These are phyloP conservation scores for Andrena marginata DNA, from an alignment of 2,888 invertebrate genomes.

Conservation along the genomic window DNA sequence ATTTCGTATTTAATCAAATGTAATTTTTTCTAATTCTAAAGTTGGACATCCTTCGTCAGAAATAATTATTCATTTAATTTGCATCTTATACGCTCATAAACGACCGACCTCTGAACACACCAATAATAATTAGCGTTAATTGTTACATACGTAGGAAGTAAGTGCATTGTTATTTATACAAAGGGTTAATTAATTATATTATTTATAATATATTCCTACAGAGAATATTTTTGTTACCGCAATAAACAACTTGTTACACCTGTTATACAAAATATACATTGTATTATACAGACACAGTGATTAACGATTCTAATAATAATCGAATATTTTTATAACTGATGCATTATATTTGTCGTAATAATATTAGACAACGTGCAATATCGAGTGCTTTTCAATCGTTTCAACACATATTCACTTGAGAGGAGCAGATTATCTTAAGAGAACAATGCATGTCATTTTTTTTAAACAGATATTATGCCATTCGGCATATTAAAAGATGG, in stretches of 20 bases:
- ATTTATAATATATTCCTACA: slow-evolving; percentile 55
- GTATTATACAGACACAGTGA: slow-evolving; percentile 42
- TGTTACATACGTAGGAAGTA: slow-evolving; percentile 34
- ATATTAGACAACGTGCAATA: slow-evolving; percentile 3
- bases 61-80: slow-evolving; percentile 15
- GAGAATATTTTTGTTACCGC: slow-evolving; percentile 53
- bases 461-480: slow-evolving; percentile 2
- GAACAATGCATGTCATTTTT: neutral
- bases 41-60: neutral
- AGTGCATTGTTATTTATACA: slow-evolving; percentile 55
- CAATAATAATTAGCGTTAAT: slow-evolving; percentile 30
- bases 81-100: slow-evolving; percentile 4
- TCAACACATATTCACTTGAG: neutral
- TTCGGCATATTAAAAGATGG: neutral
- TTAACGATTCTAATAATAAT: slow-evolving; percentile 26
- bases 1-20: slow-evolving; percentile 10
- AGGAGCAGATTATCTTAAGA: neutral
- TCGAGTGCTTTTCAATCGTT: neutral
- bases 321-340: slow-evolving; percentile 39
- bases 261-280: slow-evolving; percentile 41
- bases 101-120: slow-evolving; percentile 31
- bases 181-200: slow-evolving; percentile 60
- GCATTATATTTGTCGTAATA: slow-evolving; percentile 12
- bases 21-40: slow-evolving; percentile 13
- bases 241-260: slow-evolving; percentile 46